Conservation (phyloP, 1,140 invertebrate species). For the Lerema accius region DNA sequence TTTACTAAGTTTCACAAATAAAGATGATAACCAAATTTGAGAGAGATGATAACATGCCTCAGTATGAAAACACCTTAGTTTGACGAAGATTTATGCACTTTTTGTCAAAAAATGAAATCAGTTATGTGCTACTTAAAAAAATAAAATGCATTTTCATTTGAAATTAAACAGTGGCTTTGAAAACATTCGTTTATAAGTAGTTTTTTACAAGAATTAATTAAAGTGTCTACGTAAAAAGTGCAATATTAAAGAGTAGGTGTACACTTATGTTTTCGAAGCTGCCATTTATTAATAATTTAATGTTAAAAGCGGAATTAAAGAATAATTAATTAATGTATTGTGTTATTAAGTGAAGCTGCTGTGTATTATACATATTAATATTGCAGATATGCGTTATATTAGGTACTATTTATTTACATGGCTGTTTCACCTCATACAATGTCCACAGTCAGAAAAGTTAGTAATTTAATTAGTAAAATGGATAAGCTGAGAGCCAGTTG, state of each 20-base stretch:
- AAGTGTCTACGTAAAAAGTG: too few species aligned
- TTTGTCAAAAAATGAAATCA: constrained; percentile 12
- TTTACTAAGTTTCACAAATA: constrained; percentile 12
- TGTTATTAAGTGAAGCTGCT: constrained; percentile 26
- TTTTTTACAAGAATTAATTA: too few species aligned
- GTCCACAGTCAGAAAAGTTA: constrained; percentile 16
- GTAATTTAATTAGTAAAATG: constrained; percentile 22
- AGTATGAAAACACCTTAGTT: constrained; percentile 5
- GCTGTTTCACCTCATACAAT: constrained; percentile 29
- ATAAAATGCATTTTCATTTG: constrained; percentile 6
- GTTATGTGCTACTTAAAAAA: constrained; percentile 10
- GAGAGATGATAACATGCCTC: constrained; percentile 12
- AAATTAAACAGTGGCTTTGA: constrained; percentile 7
- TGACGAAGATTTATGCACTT: constrained; percentile 1
- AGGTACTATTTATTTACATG: constrained; percentile 33
- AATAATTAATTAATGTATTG: background rate
- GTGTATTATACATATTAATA: constrained; percentile 34
- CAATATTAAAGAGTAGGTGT: too few species aligned
- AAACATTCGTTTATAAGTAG: background rate
- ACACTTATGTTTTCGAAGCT: background rate
- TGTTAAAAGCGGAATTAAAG: constrained; percentile 1
- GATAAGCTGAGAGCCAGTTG: constrained; percentile 16
- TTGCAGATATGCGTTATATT: constrained; percentile 13
- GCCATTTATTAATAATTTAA: background rate
- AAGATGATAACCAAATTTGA: constrained; percentile 15